Evolutionary conservation across 2,797 vertebrate species (phyloP), one percentile per base, ranked within the genome.

Genomic region (Balearica regulorum): DNA sequence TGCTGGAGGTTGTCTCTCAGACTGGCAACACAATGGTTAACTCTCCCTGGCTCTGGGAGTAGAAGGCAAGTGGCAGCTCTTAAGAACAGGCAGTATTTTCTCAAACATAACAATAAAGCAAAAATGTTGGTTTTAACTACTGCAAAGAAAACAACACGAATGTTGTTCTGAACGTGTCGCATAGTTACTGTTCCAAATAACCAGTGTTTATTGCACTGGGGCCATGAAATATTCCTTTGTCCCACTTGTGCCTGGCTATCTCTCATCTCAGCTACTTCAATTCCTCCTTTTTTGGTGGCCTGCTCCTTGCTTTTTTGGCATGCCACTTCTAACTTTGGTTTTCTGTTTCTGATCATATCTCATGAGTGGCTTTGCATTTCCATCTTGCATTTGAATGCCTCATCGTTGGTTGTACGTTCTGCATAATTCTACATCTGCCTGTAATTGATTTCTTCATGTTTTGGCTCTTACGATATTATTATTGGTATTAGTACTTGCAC

Each of bases 151-250:
- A 81, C 26, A 83, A 61, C 22, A 46, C 19, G 9, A 78, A 41
- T 58, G 49, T 77, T 84, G 54, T 87, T 92, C 66, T 37, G 58
- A 79, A 33, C 6, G 7, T 79, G 77, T 82, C 5, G 26, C 70
- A 4, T 54, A 48, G 88, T 76, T 89, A 43, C 58, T 70, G 58
- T 69, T 89, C 66, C 78, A 79, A 58, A 72, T 37, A 79, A 24
- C 66, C 37, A 58, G 51, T 18, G 55, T 60, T 73, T 37, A 39
- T 78, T 87, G 89, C 70, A 16, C 25, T 44, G 55, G 41, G 48
- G 39, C 87, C 69, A 6, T 79, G 86, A 93, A 92, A 79, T 75
- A 58, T 28, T 89, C 66, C 62, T 87, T 90, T 93, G 73, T 95
- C 22, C 65, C 24, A 11, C 20, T 83, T 48, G 44, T 66, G 73